Evolutionary conservation across 2,888 invertebrate genomes (phyloP).

Genomic region (Drosophila aldrichi): DNA sequence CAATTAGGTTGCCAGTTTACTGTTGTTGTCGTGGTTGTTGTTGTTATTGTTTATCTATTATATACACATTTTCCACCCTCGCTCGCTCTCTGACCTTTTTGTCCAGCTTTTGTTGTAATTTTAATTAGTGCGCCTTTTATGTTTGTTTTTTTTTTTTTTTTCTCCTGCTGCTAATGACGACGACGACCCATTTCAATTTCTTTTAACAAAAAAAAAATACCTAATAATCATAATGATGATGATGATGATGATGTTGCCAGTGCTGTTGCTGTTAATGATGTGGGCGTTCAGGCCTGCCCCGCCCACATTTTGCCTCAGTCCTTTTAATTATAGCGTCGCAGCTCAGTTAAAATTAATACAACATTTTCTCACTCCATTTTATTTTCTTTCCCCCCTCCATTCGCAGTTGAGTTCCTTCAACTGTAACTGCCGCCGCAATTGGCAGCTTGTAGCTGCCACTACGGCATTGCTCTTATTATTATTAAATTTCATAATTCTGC

Average conservation of each 20-base stretch:
- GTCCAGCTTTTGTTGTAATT: constrained; percentile 61
- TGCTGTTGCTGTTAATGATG: constrained; percentile 42
- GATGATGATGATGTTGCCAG: constrained; percentile 16
- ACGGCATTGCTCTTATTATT: constrained; percentile 41
- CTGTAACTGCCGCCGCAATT: constrained; percentile 44
- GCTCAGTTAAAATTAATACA: constrained; percentile 54
- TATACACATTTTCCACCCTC: constrained; percentile 16
- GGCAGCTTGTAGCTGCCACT: constrained; percentile 52
- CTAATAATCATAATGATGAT: constrained; percentile 42
- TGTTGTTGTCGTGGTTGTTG: constrained; percentile 26
- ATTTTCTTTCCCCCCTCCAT: too few species aligned
- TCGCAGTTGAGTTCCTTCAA: constrained; percentile 21
- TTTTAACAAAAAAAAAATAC: constrained; percentile 15
- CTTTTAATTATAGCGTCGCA: constrained; percentile 47
- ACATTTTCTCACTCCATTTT: constrained; percentile 46
- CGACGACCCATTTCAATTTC: constrained; percentile 46
- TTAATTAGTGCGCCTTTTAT: constrained; percentile 75
- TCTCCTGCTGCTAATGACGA: constrained; percentile 50
- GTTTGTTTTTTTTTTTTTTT: constrained; percentile 20
- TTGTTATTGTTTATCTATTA: constrained; percentile 49
- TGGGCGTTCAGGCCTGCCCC: constrained; percentile 47
- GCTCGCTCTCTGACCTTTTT: constrained; percentile 8
- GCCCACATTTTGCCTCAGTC: constrained; percentile 41
- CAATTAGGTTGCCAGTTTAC: constrained; percentile 54
- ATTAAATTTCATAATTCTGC: constrained; percentile 14